These are phyloP conservation scores for Zygogramma bicolorata DNA, from an alignment of 2,888 invertebrate species.

Conservation along the genomic window DNA sequence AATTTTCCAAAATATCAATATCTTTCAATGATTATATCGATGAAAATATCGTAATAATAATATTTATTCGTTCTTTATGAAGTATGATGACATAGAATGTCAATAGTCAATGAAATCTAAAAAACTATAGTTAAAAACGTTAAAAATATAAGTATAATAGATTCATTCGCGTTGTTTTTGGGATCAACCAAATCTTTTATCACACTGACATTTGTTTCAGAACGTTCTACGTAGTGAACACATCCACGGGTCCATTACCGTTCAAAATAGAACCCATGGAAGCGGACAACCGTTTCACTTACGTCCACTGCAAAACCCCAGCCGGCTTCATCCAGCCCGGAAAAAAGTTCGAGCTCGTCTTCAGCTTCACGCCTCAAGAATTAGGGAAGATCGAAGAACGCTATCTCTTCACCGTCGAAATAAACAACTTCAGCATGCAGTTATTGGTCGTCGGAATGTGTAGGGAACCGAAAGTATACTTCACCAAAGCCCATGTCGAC, in stretches of 20 bases:
- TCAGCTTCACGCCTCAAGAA: conserved; percentile 74
- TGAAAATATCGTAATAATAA: no score
- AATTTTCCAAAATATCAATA: no score
- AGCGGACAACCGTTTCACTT: conserved; percentile 52
- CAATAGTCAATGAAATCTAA: no score
- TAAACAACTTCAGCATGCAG: conserved; percentile 67
- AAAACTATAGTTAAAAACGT: no score
- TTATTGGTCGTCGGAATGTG: conserved; percentile 76
- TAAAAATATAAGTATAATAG: no score
- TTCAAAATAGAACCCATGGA: conserved; percentile 50
- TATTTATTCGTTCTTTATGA: no score
- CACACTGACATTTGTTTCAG: conserved; percentile 61
- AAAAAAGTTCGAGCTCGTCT: conserved; percentile 71
- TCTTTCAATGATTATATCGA: no score
- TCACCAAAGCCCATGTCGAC: conserved; percentile 71
- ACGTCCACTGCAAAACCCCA: conserved; percentile 72
- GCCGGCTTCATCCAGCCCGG: conserved; percentile 74
- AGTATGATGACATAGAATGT: no score
- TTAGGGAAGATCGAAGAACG: conserved; percentile 74
- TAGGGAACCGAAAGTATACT: conserved; percentile 73
- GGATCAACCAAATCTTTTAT: no score
- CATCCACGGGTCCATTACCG: conserved; percentile 72
- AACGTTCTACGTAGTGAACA: conserved; percentile 75
- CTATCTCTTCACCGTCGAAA: conserved; percentile 68
- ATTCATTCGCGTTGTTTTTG: no score